phyloP scores from a whole-genome alignment of 1,140 invertebrate species.

The Sinella curviseta region DNA sequence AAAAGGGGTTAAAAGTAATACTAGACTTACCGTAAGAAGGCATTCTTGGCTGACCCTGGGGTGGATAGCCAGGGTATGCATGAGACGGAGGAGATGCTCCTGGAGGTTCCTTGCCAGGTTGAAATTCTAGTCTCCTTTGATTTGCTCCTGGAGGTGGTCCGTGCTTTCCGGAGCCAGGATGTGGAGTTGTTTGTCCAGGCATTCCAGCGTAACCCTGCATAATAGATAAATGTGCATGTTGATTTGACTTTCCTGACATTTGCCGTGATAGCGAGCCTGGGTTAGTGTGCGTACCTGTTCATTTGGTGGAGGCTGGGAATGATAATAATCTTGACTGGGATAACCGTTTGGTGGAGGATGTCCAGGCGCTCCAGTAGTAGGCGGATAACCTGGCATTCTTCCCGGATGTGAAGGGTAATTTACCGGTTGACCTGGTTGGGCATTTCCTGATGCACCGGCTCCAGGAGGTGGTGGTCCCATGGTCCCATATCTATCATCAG shows the following conservation, averaged over 20 bases:
- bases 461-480: conserved; percentile 40
- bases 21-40: conserved; percentile 45
- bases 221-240: too few relatives aligned
- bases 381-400: conserved; percentile 37
- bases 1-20: too few relatives aligned
- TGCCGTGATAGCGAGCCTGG: too few relatives aligned
- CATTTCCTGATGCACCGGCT: conserved; percentile 37
- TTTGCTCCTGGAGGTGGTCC: conserved; percentile 15
- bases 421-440: conserved; percentile 32
- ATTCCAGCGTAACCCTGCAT: conserved; percentile 42
- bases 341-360: conserved; percentile 48
- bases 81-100: background rate
- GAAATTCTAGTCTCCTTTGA: background rate
- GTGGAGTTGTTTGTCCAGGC: conserved; percentile 16
- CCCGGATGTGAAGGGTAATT: conserved; percentile 45
- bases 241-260: too few relatives aligned
- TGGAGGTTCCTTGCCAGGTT: background rate
- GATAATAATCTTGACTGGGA: conserved; percentile 41
- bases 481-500: conserved; percentile 32
- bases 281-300: conserved; percentile 42
- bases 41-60: conserved; percentile 37
- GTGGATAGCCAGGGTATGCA: conserved; percentile 39
- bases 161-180: background rate
- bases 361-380: conserved; percentile 42
- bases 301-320: conserved; percentile 39